A percentile compares a stretch with the other conserved stretches of the same genome.
These are phyloP conservation scores for Mechanitis messenoides DNA, from an alignment of 2,888 invertebrate genomes.

Conservation along the genomic window DNA sequence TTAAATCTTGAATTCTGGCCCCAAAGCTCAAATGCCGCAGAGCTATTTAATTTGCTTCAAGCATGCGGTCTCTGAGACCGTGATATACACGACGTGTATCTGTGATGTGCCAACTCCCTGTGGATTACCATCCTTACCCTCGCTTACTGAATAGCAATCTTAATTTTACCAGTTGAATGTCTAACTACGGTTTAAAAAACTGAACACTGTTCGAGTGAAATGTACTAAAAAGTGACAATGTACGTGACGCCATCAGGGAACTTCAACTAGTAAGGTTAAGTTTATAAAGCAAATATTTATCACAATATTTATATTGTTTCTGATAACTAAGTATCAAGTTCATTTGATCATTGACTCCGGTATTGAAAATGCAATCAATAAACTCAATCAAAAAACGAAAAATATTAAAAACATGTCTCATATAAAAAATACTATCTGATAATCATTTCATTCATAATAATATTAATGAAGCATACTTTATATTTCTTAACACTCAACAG, in stretches of 20 bases:
- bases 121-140: background rate
- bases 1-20: constrained; percentile 4
- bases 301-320: too few relatives aligned
- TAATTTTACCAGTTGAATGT: too few relatives aligned
- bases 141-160: too few relatives aligned
- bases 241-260: background rate
- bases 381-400: too few relatives aligned
- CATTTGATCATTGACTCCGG: too few relatives aligned
- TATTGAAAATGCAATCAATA: too few relatives aligned
- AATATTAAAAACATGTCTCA: too few relatives aligned
- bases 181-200: too few relatives aligned
- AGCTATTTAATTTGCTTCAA: constrained; percentile 1
- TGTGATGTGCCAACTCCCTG: constrained; percentile 1
- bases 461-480: background rate
- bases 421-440: too few relatives aligned
- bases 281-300: background rate
- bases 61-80: background rate
- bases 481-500: constrained; percentile 4
- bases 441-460: too few relatives aligned
- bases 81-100: background rate
- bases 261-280: background rate
- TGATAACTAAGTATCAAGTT: too few relatives aligned
- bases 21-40: background rate
- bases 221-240: background rate
- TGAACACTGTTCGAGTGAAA: too few relatives aligned